These are phyloP conservation scores for Poecilia latipinna DNA, from an alignment of 2,113 vertebrate species.

Conservation along the genomic window DNA sequence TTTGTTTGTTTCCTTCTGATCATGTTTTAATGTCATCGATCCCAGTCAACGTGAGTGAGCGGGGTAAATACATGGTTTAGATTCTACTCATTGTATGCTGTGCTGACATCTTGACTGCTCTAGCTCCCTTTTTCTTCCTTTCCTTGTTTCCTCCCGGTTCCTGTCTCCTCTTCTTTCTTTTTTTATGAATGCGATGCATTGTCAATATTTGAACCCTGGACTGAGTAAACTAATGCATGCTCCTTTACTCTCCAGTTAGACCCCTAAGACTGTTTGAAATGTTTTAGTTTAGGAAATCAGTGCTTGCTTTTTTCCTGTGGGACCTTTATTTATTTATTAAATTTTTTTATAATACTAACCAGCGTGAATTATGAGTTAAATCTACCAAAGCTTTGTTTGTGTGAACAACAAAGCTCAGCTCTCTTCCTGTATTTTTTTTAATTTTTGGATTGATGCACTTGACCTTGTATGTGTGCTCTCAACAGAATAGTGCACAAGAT, in stretches of 20 bases:
- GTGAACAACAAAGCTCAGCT: conserved; percentile 39
- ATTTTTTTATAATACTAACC: conserved; percentile 63
- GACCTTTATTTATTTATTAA: conserved; percentile 35
- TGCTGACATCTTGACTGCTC: conserved; percentile 74
- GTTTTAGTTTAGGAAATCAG: conserved; percentile 50
- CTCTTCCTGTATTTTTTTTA: conserved; percentile 41
- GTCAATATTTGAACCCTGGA: conserved; percentile 41
- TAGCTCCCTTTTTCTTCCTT: conserved; percentile 30
- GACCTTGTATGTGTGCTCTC: conserved; percentile 32
- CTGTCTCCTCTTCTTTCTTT: conserved; percentile 8
- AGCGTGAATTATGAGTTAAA: conserved; percentile 34
- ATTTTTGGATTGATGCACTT: conserved; percentile 48
- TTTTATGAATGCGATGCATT: conserved; percentile 62
- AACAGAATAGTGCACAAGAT: conserved; percentile 42
- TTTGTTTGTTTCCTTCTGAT: conserved; percentile 81
- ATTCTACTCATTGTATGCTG: conserved; percentile 80
- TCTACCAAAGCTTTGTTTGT: conserved; percentile 60
- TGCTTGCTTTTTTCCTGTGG: conserved; percentile 73
- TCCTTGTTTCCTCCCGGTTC: not conserved
- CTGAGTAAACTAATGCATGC: conserved; percentile 72
- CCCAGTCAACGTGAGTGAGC: conserved; percentile 99
- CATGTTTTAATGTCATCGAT: conserved; percentile 84
- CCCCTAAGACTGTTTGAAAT: conserved; percentile 50
- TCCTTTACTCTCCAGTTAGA: conserved; percentile 46
- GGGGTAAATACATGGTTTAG: conserved; percentile 92